These are phyloP conservation scores for Leptinotarsa defecta DNA, from an alignment of 1,140 invertebrate species.

Conservation along the genomic window DNA sequence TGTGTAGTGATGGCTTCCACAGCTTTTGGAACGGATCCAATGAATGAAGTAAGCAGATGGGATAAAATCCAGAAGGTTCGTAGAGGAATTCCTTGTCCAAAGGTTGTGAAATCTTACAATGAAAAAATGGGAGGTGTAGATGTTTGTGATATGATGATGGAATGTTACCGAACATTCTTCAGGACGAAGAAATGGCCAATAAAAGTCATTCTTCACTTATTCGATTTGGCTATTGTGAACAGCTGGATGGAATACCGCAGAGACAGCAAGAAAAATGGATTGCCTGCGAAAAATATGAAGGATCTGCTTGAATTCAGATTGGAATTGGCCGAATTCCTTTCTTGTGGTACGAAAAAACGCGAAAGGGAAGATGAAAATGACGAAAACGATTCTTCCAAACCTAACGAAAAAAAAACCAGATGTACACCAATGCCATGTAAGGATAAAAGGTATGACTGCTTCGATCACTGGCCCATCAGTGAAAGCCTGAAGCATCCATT, in stretches of 20 bases:
- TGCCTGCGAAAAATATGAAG: conserved; percentile 7
- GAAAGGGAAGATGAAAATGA: conserved; percentile 6
- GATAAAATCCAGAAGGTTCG: neutral
- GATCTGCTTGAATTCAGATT: conserved; percentile 2
- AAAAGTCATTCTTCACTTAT: conserved; percentile 19
- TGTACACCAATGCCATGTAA: conserved; percentile 8
- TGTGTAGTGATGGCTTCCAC: conserved; percentile 4
- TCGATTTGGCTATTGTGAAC: conserved; percentile 19
- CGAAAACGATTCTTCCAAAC: neutral
- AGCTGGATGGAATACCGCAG: conserved; percentile 22
- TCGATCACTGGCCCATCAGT: conserved; percentile 4
- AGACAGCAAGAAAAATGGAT: conserved; percentile 10
- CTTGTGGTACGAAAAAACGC: conserved; percentile 1
- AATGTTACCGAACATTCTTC: conserved; percentile 24
- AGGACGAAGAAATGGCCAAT: conserved; percentile 17
- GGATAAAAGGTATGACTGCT: conserved; percentile 1
- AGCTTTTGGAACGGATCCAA: neutral
- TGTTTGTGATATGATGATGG: conserved; percentile 16
- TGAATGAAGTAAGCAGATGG: conserved; percentile 9
- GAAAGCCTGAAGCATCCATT: conserved; percentile 2
- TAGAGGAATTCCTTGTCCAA: conserved; percentile 7
- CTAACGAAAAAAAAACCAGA: conserved; percentile 1
- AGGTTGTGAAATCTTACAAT: conserved; percentile 6
- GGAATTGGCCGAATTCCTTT: neutral
- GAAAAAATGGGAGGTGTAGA: conserved; percentile 20